phyloP scores from a whole-genome alignment of 2,888 invertebrate genomes.

The Ceriagrion tenellum region DNA sequence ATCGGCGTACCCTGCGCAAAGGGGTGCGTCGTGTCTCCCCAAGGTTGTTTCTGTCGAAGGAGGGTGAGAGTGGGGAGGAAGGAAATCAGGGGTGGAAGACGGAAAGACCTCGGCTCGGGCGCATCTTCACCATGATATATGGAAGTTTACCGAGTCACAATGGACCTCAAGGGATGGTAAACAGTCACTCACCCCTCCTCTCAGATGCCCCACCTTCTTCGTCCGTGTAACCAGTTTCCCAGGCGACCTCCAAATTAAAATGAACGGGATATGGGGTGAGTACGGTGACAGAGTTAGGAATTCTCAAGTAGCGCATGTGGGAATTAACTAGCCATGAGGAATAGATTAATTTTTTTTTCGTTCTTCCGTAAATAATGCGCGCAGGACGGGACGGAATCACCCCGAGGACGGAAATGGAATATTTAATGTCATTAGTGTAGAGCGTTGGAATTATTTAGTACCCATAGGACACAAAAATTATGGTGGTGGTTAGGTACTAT shows the following conservation, averaged over 20 bases:
- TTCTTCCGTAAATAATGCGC: neutral
- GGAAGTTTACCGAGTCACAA: neutral
- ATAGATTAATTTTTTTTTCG: conserved; percentile 22
- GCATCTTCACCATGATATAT: neutral
- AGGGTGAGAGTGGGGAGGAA: neutral
- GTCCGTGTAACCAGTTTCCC: neutral
- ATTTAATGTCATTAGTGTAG: neutral
- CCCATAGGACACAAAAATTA: neutral
- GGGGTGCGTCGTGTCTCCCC: neutral
- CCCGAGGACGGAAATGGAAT: neutral
- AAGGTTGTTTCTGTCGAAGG: neutral
- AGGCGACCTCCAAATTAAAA: neutral
- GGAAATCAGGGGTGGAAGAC: neutral
- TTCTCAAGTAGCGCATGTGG: neutral
- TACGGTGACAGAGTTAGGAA: neutral
- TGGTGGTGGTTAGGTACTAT: no score
- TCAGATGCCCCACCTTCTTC: neutral
- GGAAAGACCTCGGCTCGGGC: neutral
- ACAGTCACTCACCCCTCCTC: neutral
- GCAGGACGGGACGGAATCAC: no score
- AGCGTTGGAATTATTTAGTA: neutral
- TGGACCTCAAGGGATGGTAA: neutral
- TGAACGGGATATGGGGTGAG: neutral
- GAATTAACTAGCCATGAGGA: neutral
- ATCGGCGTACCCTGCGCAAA: neutral